phyloP scores from a whole-genome alignment of 2,113 vertebrate species.

The Oryzias javanicus region DNA sequence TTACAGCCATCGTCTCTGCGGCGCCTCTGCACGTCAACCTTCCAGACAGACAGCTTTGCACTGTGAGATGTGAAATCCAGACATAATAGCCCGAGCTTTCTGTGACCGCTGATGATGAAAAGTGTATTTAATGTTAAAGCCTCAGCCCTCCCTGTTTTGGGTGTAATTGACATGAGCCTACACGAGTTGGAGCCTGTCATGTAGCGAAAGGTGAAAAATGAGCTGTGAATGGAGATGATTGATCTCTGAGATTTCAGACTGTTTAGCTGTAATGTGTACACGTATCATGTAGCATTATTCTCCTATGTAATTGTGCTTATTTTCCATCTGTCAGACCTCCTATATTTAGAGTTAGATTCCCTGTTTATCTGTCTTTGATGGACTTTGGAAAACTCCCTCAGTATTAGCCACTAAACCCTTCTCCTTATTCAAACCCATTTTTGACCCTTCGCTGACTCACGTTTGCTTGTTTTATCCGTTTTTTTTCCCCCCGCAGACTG shows the following conservation, averaged over 20 bases:
- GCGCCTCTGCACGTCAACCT: slow-evolving; percentile 22
- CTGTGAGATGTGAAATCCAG: slow-evolving; percentile 35
- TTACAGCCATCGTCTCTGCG: slow-evolving; percentile 8
- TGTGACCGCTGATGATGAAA: slow-evolving; percentile 57
- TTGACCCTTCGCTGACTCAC: slow-evolving; percentile 32
- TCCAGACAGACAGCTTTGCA: slow-evolving; percentile 22
- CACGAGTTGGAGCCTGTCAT: slow-evolving; percentile 62
- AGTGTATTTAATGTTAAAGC: slow-evolving; percentile 48
- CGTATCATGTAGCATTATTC: slow-evolving; percentile 11
- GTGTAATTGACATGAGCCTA: slow-evolving; percentile 61
- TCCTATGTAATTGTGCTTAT: slow-evolving; percentile 24
- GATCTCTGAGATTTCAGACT: slow-evolving; percentile 32
- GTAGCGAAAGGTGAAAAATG: slow-evolving; percentile 42
- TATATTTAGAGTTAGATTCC: slow-evolving; percentile 1
- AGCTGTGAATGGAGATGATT: slow-evolving; percentile 28
- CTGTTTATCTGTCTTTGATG: background rate
- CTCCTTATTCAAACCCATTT: slow-evolving; percentile 38
- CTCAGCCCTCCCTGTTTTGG: slow-evolving; percentile 14
- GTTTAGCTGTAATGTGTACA: slow-evolving; percentile 40
- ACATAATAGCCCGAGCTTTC: slow-evolving; percentile 48
- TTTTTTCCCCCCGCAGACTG: background rate
- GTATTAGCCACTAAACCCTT: slow-evolving; percentile 12
- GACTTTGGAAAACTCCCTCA: slow-evolving; percentile 18
- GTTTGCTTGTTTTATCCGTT: slow-evolving; percentile 17
- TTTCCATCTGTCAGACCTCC: slow-evolving; percentile 17